Base-by-base conservation (phyloP, 1,140 invertebrate genomes). In the Cecropterus lyciades region DNA sequence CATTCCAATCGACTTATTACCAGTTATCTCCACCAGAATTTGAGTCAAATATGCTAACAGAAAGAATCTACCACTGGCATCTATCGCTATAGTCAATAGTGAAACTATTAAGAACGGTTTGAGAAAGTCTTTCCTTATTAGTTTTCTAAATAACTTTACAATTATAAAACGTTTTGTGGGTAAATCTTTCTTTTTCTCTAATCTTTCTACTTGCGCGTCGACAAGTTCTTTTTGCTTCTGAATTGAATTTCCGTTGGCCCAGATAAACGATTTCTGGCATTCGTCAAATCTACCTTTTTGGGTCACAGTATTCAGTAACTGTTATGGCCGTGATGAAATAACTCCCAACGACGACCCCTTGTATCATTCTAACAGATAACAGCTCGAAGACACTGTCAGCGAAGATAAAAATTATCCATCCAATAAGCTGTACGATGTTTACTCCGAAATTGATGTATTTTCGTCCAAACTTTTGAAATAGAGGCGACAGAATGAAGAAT, bases 61-160 rank as follows among this genome's bases (percentile, higher is more conserved):
- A 48, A 76, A 82, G 33, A 73, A 76, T 53, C 79, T 70, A 0
- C 83, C 83, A 64, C 69, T 70, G 0, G 75, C 46, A 30, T 85
- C 81, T 16, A 84, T 57, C 51, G 70, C 46, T 33, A 85, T 13
- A 5, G 72, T 73, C 24, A 79, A 45, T 0, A 82, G 8, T 0
- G 69, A 65, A 0, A 72, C 70, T 3, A 85, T 76, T 9, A 78
- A 13, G n/a, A 80, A 73, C n/a, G 83, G 64, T 30, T 72, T 79
- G 1, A 70, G 10, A 53, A 85, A 82, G 45, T 80, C 77, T 37
- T 69, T 74, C 40, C 53, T 66, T 11, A 13, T 33, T 14, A 46
- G 59, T 37, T 30, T 51, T 10, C 42, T 63, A 3, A 51, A 40
- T 11, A 63, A 20, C 24, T 42, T 51, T 9, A 17, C 40, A 42